phyloP scores from a whole-genome alignment of 2,888 invertebrate genomes.

The Acleris holmiana region DNA sequence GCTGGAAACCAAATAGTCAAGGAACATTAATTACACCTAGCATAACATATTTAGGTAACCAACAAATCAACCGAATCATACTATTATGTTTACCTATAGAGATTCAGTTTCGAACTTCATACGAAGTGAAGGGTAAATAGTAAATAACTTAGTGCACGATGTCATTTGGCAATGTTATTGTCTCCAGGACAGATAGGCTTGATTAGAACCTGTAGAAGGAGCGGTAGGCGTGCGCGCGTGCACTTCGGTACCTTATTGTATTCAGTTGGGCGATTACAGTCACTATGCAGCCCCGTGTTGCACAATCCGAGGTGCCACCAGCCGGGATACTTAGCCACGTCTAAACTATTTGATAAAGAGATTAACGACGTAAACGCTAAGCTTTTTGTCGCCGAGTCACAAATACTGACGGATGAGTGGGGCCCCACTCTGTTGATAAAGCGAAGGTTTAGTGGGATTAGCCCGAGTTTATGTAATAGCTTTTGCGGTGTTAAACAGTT shows the following conservation, averaged over 20 bases:
- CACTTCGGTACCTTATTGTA: constrained; percentile 14
- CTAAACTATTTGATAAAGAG: constrained; percentile 58
- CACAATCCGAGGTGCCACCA: constrained; percentile 59
- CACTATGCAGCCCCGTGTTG: constrained; percentile 58
- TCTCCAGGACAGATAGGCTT: constrained; percentile 57
- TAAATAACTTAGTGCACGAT: constrained; percentile 18
- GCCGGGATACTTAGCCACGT: constrained; percentile 52
- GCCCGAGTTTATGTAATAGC: constrained; percentile 27
- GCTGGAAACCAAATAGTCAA: constrained; percentile 3
- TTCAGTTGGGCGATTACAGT: constrained; percentile 49
- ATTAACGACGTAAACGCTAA: constrained; percentile 46
- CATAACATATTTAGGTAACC: constrained; percentile 3
- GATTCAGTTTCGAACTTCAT: constrained; percentile 1
- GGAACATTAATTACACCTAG: constrained; percentile 2
- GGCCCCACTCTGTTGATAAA: constrained; percentile 33
- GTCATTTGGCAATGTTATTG: constrained; percentile 57
- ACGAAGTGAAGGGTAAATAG: constrained; percentile 22
- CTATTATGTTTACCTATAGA: constrained; percentile 1
- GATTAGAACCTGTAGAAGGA: constrained; percentile 55
- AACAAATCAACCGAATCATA: constrained; percentile 1
- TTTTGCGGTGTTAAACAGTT: constrained; percentile 13
- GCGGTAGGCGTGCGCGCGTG: constrained; percentile 46
- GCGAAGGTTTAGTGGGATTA: constrained; percentile 35
- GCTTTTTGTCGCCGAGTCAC: constrained; percentile 34
- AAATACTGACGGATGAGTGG: constrained; percentile 32